These are phyloP conservation scores for Pontoporia blainvillei DNA, from an alignment of 2,113 vertebrate genomes.

Conservation along the genomic window DNA sequence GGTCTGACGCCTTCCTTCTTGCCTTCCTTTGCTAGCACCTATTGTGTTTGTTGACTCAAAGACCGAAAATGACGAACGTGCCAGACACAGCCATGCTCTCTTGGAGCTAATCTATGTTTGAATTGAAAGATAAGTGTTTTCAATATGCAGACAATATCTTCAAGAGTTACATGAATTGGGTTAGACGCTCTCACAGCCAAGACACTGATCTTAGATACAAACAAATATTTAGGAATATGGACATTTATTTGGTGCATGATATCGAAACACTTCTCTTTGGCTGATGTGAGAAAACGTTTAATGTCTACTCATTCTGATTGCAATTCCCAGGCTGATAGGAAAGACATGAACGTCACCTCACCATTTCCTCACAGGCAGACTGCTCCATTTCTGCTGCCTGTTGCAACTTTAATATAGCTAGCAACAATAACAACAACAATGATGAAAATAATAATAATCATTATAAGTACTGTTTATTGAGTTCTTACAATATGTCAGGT, in stretches of 20 bases:
- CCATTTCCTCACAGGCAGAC: neutral
- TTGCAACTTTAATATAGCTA: neutral
- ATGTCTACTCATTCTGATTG: neutral
- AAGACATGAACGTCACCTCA: neutral
- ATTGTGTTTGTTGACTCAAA: too few relatives aligned
- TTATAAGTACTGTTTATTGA: neutral
- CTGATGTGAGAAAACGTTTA: neutral
- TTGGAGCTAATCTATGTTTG: neutral
- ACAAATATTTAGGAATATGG: neutral
- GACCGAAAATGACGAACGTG: neutral
- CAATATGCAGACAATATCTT: neutral
- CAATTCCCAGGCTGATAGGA: neutral
- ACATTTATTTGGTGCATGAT: neutral
- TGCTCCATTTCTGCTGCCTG: neutral
- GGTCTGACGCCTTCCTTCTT: neutral
- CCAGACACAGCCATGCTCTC: neutral
- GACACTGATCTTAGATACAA: neutral
- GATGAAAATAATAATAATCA: neutral
- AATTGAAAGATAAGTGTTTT: neutral
- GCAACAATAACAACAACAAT: neutral
- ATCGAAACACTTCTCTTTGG: neutral
- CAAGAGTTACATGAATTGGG: neutral
- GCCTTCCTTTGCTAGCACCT: neutral
- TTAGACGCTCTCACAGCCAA: neutral
- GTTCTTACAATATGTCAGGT: neutral